phyloP scores from a whole-genome alignment of 2,888 invertebrate genomes.

The Liposcelis brunnea region DNA sequence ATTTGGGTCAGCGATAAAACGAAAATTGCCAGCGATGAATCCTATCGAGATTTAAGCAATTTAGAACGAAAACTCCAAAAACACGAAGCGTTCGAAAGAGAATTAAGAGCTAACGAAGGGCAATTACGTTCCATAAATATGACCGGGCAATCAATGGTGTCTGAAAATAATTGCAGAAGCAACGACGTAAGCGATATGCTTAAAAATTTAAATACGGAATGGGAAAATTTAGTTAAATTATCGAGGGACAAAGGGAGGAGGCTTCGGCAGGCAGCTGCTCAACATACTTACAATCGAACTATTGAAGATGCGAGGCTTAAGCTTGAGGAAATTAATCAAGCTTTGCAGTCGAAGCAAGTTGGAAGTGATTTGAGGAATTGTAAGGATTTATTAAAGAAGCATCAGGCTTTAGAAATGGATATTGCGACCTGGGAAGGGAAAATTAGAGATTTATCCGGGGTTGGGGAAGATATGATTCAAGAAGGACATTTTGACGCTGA shows the following conservation, averaged over 20 bases:
- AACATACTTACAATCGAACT: slow-evolving; percentile 53
- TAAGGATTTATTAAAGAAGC: slow-evolving; percentile 76
- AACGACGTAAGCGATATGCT: slow-evolving; percentile 49
- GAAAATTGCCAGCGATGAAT: slow-evolving; percentile 80
- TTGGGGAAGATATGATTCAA: slow-evolving; percentile 79
- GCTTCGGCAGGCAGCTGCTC: slow-evolving; percentile 74
- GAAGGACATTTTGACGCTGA: slow-evolving; percentile 90
- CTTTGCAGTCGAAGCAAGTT: slow-evolving; percentile 61
- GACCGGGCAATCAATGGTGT: slow-evolving; percentile 52
- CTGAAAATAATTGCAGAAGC: slow-evolving; percentile 50
- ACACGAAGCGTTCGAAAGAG: slow-evolving; percentile 92
- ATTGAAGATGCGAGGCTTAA: slow-evolving; percentile 81
- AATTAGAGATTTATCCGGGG: slow-evolving; percentile 55
- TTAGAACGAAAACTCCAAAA: slow-evolving; percentile 83
- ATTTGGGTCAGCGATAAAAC: slow-evolving; percentile 86
- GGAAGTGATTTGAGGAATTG: slow-evolving; percentile 84
- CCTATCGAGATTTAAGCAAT: slow-evolving; percentile 77
- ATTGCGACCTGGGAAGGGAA: slow-evolving; percentile 67
- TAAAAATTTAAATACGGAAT: slow-evolving; percentile 52
- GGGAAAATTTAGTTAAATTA: slow-evolving; percentile 54
- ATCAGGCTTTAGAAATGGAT: slow-evolving; percentile 75
- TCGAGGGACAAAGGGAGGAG: slow-evolving; percentile 51
- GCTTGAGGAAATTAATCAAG: slow-evolving; percentile 66
- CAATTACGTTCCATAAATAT: slow-evolving; percentile 75
- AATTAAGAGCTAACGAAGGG: slow-evolving; percentile 85